A percentile compares a stretch with the other conserved stretches of the same genome.
These are phyloP conservation scores for Yponomeuta malinellus DNA, from an alignment of 2,888 invertebrate species.

Conservation along the genomic window DNA sequence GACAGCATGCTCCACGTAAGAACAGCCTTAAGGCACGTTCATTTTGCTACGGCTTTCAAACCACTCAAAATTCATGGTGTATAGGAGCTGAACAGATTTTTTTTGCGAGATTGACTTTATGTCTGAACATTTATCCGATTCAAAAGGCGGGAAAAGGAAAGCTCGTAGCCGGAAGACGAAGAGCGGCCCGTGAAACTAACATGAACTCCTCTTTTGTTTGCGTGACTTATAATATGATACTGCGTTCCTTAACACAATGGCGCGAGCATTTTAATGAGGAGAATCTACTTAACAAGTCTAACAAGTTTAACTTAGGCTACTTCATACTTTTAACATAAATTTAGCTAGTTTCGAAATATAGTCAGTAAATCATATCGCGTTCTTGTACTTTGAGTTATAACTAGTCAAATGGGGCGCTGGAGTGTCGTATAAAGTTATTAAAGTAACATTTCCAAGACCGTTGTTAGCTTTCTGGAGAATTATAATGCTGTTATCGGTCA, in stretches of 20 bases:
- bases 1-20: too few species aligned
- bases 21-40: too few species aligned
- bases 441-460: slow-evolving; percentile 64
- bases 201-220: not conserved
- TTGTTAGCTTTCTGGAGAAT: slow-evolving; percentile 49
- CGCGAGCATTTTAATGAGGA: not conserved
- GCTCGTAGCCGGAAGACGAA: slow-evolving; percentile 15
- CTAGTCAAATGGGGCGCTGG: slow-evolving; percentile 54
- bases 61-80: too few species aligned
- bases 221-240: slow-evolving; percentile 1
- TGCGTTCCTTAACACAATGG: not conserved
- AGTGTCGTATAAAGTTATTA: slow-evolving; percentile 65
- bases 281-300: not conserved
- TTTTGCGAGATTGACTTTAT: not conserved
- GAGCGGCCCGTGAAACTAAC: not conserved
- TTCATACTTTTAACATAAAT: slow-evolving; percentile 11
- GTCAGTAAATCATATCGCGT: slow-evolving; percentile 51
- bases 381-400: slow-evolving; percentile 47
- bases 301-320: not conserved
- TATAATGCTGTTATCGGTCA: slow-evolving; percentile 63
- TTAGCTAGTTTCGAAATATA: slow-evolving; percentile 28
- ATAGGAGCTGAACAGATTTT: not conserved
- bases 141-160: slow-evolving; percentile 17
- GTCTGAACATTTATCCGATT: not conserved
- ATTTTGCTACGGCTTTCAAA: too few species aligned